These are phyloP conservation scores for Phytoseiulus persimilis DNA, from an alignment of 2,888 invertebrate genomes.

Conservation along the genomic window DNA sequence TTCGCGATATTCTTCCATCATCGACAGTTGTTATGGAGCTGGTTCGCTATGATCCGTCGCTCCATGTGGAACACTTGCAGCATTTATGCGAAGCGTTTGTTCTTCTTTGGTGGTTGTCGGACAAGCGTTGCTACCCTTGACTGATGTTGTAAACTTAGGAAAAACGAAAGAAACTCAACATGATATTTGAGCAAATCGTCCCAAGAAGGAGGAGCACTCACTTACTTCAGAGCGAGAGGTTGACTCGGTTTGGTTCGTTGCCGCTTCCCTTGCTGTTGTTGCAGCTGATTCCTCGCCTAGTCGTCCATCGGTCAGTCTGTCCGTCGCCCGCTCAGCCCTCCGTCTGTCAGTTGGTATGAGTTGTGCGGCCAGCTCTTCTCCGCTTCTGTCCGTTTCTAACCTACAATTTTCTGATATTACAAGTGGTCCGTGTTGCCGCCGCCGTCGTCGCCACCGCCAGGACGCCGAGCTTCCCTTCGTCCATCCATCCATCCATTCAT, in stretches of 20 bases:
- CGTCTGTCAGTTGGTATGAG: not conserved
- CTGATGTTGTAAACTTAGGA: not conserved
- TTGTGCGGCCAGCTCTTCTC: not conserved
- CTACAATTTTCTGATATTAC: not conserved
- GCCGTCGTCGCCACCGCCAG: not conserved
- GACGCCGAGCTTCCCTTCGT: too few relatives aligned
- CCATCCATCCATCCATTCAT: too few relatives aligned
- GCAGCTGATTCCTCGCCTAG: not conserved
- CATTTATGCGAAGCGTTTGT: not conserved
- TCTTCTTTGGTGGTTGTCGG: not conserved
- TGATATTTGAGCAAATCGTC: not conserved
- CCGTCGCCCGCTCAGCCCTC: not conserved
- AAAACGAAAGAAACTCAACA: not conserved
- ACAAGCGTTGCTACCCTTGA: not conserved
- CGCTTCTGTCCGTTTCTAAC: constrained; percentile 5
- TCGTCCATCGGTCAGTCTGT: not conserved
- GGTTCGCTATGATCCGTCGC: not conserved
- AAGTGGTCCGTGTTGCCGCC: not conserved
- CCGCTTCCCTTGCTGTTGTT: not conserved
- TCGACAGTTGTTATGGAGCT: not conserved
- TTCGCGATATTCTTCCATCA: not conserved
- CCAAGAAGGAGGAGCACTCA: not conserved
- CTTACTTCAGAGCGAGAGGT: not conserved
- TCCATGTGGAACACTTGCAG: not conserved
- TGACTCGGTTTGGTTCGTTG: not conserved